Evolutionary conservation across 2,888 invertebrate genomes (phyloP).

Genomic region (Lobophora halterata): DNA sequence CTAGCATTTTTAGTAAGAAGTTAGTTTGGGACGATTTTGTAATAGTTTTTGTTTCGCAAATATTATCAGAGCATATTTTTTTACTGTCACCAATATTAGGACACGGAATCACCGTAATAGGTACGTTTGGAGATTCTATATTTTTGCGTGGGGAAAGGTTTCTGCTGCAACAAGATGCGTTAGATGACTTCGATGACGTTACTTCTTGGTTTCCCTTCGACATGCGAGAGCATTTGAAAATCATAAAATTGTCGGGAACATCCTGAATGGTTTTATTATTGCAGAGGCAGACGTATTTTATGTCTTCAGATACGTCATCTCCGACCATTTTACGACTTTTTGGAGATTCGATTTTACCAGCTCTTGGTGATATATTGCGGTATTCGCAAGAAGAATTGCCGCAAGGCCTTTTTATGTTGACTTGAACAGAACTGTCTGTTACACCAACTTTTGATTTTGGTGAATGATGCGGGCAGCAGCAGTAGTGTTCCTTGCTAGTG

Average conservation of each 20-base stretch:
- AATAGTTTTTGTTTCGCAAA: constrained; percentile 27
- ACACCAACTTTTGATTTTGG: constrained; percentile 42
- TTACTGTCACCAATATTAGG: background rate
- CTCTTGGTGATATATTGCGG: constrained; percentile 10
- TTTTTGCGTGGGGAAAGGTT: constrained; percentile 17
- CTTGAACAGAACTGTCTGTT: constrained; percentile 63
- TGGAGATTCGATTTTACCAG: constrained; percentile 28
- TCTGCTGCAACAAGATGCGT: constrained; percentile 5
- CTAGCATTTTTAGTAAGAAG: constrained; percentile 43
- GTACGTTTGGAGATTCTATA: constrained; percentile 1
- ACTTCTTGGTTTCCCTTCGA: constrained; percentile 39
- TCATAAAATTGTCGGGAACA: constrained; percentile 49
- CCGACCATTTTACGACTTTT: constrained; percentile 33
- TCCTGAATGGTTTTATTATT: constrained; percentile 41
- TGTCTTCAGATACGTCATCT: constrained; percentile 42
- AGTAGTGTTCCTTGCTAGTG: constrained; percentile 50
- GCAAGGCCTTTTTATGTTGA: constrained; percentile 42
- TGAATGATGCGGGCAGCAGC: constrained; percentile 53
- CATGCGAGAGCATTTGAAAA: constrained; percentile 59
- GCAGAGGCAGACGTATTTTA: constrained; percentile 63
- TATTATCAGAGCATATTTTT: constrained; percentile 1
- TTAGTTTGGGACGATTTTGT: constrained; percentile 66
- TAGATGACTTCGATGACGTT: constrained; percentile 27
- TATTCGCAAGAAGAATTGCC: constrained; percentile 21
- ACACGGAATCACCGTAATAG: constrained; percentile 4